Base-by-base conservation (phyloP, 2,888 invertebrate genomes). In the Eupithecia centaureata region DNA sequence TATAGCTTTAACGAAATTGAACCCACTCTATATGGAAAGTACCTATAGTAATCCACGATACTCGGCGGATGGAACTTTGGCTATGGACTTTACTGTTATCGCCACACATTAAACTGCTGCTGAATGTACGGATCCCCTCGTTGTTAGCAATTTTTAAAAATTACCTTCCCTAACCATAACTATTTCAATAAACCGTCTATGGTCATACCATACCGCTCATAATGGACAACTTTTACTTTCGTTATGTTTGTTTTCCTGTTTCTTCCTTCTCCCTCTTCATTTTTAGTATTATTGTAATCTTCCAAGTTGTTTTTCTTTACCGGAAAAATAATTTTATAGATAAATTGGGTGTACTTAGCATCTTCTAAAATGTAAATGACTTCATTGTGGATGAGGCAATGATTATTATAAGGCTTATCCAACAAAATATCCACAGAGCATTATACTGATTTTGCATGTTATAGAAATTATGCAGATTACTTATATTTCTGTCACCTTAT, bases 51-150 rank as follows among this genome's bases (percentile, higher is more conserved):
- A 89, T 89, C 88, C 86, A 81, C 82, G 85, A 82, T 88, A 85
- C 86, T 87, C 85, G 79, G 77, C 77, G 82, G 87, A 84, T 84
- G 84, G 84, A 90, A 89, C 85, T 90, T 89, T 82, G 87, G 88
- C 90, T 86, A 89, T 91, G 90, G 90, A 89, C 89, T 88, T 91
- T 91, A 92, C 88, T 90, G 90, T 92, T 92, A 92, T 91, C 82
- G 87, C 81, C 80, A 75, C 78, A 84, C 88, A 88, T 92, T 89
- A 88, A 87, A 89, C 88, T 87, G 87, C 86, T 88, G 80, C 86
- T 82, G 82, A 88, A 86, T 88, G 88, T 86, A 85, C 86, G 80
- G 73, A 83, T 77, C 76, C 84, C 82, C 82, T 85, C 84, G 85
- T 82, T 84, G 84, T 80, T 81, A 83, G 90, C 89, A 88, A 87